Evolutionary conservation across 1,140 invertebrate species (phyloP).

Genomic region (Metopolophium dirhodum): DNA sequence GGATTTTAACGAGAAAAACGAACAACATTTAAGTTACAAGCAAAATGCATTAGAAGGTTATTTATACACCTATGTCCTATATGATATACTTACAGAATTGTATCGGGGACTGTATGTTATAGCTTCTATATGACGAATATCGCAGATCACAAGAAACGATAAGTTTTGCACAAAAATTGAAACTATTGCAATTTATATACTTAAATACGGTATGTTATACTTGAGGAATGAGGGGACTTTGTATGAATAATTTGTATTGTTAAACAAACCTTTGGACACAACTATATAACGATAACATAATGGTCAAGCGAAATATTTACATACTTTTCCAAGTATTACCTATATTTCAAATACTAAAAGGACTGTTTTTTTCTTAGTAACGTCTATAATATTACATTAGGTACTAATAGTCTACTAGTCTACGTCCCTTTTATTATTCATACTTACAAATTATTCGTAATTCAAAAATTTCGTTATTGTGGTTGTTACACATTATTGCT

Average conservation of each 20-base stretch:
- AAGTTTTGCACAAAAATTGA: background rate
- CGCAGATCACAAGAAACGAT: background rate
- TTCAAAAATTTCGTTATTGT: no score
- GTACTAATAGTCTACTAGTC: no score
- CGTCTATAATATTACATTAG: no score
- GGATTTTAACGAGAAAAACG: background rate
- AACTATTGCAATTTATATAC: background rate
- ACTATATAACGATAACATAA: background rate
- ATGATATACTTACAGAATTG: background rate
- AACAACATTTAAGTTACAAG: constrained; percentile 14
- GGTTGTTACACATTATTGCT: no score
- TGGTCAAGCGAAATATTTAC: background rate
- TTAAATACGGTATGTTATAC: background rate
- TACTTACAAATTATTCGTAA: no score
- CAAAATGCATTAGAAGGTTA: constrained; percentile 24
- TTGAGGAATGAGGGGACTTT: background rate
- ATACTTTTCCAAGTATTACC: background rate
- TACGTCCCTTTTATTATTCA: no score
- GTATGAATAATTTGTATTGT: background rate
- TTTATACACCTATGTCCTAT: background rate
- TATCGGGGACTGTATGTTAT: background rate
- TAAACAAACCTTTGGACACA: background rate
- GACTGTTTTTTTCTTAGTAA: background rate
- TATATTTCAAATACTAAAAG: background rate
- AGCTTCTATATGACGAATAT: background rate